phyloP scores from a whole-genome alignment of 2,797 vertebrate genomes.

The Urosaurus nigricauda region DNA sequence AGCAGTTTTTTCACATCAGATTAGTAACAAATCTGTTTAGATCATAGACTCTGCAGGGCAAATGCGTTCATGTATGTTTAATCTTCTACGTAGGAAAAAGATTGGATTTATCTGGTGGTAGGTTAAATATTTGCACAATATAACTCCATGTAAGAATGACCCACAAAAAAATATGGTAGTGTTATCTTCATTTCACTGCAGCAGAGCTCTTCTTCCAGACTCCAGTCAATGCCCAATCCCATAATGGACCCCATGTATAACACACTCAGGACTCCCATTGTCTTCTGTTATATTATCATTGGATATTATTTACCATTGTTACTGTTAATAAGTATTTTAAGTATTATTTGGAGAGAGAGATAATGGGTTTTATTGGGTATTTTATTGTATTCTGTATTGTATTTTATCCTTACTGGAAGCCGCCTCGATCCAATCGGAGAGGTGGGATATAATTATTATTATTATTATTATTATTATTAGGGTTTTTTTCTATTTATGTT shows the following conservation, averaged over 20 bases:
- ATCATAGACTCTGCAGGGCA: background rate
- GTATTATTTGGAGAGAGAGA: too few species aligned
- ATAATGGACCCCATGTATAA: too few species aligned
- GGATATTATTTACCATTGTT: too few species aligned
- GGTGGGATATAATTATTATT: too few species aligned
- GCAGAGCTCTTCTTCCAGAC: background rate
- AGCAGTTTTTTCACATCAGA: background rate
- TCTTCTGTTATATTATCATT: too few species aligned
- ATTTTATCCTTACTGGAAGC: too few species aligned
- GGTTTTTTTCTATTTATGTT: background rate
- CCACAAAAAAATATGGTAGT: background rate
- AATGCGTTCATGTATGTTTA: background rate
- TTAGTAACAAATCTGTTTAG: slow-evolving; percentile 14
- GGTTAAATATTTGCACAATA: slow-evolving; percentile 17
- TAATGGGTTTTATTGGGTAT: too few species aligned
- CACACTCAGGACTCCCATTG: too few species aligned
- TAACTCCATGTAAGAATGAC: background rate
- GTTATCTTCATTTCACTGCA: background rate
- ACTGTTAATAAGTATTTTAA: too few species aligned
- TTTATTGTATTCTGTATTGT: too few species aligned
- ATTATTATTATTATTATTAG: too few species aligned
- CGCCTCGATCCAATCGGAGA: too few species aligned
- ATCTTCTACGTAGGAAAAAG: background rate
- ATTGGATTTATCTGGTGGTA: background rate
- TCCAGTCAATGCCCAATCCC: background rate